A percentile compares a stretch with the other conserved stretches of the same genome.
phyloP scores from a whole-genome alignment of 2,888 invertebrate genomes.

The Melanostoma scalare region DNA sequence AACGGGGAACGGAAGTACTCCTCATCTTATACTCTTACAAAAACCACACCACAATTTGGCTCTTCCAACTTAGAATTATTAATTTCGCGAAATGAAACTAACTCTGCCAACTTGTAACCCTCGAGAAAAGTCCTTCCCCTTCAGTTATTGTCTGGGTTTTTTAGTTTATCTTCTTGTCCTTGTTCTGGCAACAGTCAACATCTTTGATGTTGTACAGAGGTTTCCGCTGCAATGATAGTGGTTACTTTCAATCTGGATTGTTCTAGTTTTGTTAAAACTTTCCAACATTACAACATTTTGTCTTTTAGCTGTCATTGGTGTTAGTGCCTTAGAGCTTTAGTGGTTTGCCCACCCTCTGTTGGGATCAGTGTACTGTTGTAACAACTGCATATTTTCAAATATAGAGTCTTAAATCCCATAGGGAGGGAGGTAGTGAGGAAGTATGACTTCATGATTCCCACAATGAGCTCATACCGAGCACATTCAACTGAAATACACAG shows the following conservation, averaged over 20 bases:
- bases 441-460: conserved; percentile 61
- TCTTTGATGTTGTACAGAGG: conserved; percentile 56
- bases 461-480: conserved; percentile 42
- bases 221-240: conserved; percentile 57
- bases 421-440: conserved; percentile 15
- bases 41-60: conserved; percentile 32
- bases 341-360: conserved; percentile 8
- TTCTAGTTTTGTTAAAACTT: conserved; percentile 62
- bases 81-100: conserved; percentile 67
- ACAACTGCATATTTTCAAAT: conserved; percentile 56
- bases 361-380: conserved; percentile 22
- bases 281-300: conserved; percentile 43
- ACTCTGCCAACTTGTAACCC: conserved; percentile 53
- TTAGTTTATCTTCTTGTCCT: neutral
- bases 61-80: conserved; percentile 58
- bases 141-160: conserved; percentile 46
- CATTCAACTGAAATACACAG: conserved; percentile 29
- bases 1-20: conserved; percentile 22
- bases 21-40: neutral
- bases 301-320: conserved; percentile 29
- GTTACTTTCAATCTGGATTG: conserved; percentile 56
- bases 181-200: conserved; percentile 56
- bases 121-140: conserved; percentile 40
- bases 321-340: neutral
- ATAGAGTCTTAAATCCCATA: conserved; percentile 31